Conservation (phyloP, 2,888 invertebrate species). For the Tenodera sinensis region DNA sequence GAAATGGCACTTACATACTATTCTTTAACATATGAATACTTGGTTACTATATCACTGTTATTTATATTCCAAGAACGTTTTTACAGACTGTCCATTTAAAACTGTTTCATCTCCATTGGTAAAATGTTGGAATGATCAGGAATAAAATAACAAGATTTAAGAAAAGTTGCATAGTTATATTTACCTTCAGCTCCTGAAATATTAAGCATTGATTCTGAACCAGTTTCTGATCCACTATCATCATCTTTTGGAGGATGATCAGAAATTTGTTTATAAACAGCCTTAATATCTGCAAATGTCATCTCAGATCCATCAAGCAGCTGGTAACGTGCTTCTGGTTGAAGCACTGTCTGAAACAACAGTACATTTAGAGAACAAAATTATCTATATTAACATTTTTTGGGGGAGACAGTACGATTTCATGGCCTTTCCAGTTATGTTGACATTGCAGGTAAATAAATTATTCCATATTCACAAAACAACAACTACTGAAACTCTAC, state of each 20-base stretch:
- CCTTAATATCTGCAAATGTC: constrained; percentile 38
- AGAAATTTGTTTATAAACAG: constrained; percentile 31
- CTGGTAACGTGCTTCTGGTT: constrained; percentile 39
- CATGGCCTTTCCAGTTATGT: too few relatives aligned
- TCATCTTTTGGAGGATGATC: not conserved
- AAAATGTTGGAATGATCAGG: too few relatives aligned
- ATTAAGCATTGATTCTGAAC: not conserved
- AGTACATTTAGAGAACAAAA: not conserved
- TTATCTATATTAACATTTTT: not conserved
- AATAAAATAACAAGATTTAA: not conserved
- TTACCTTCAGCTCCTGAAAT: not conserved
- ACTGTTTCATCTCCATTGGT: too few relatives aligned
- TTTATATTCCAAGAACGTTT: too few relatives aligned
- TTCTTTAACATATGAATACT: too few relatives aligned
- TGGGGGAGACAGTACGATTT: too few relatives aligned
- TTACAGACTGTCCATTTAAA: too few relatives aligned
- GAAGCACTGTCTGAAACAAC: constrained; percentile 37
- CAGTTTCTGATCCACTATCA: constrained; percentile 4
- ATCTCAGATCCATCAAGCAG: constrained; percentile 39
- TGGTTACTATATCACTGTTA: too few relatives aligned
- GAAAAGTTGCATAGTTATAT: constrained; percentile 8
- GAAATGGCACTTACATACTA: too few relatives aligned
- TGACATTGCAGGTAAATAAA: too few relatives aligned
- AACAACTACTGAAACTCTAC: too few relatives aligned
- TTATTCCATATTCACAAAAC: too few relatives aligned